Conservation (phyloP, 2,113 vertebrate genomes). For the Rhinoderma darwinii region DNA sequence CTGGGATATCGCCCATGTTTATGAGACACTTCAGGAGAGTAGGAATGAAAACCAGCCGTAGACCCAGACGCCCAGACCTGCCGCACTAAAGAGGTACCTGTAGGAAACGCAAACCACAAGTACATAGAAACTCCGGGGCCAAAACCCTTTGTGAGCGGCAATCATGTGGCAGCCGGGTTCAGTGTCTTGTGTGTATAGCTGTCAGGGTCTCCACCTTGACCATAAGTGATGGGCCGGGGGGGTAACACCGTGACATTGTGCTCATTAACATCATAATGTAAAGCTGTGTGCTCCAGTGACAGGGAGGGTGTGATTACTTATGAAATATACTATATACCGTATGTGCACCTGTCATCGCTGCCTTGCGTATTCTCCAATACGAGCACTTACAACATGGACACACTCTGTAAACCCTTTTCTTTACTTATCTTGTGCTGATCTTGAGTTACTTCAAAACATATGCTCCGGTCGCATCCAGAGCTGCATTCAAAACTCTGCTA, state of each 20-base stretch:
- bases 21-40: constrained; percentile 58
- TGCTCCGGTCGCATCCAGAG: neutral
- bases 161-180: constrained; percentile 11
- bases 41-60: constrained; percentile 71
- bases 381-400: neutral
- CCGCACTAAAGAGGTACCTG: constrained; percentile 74
- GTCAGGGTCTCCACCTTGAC: too few relatives aligned
- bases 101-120: constrained; percentile 66
- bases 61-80: constrained; percentile 68
- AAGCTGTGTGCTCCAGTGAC: too few relatives aligned
- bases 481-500: neutral
- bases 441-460: too few relatives aligned
- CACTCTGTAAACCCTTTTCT: too few relatives aligned
- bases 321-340: too few relatives aligned
- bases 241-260: too few relatives aligned
- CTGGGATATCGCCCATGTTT: constrained; percentile 67
- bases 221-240: too few relatives aligned
- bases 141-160: constrained; percentile 68
- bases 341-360: too few relatives aligned
- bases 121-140: constrained; percentile 63
- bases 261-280: too few relatives aligned
- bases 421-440: neutral
- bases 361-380: too few relatives aligned
- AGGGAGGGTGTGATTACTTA: too few relatives aligned
- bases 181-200: too few relatives aligned